Base-by-base conservation (phyloP, 2,888 invertebrate genomes). In the Hyppa rectilinea region DNA sequence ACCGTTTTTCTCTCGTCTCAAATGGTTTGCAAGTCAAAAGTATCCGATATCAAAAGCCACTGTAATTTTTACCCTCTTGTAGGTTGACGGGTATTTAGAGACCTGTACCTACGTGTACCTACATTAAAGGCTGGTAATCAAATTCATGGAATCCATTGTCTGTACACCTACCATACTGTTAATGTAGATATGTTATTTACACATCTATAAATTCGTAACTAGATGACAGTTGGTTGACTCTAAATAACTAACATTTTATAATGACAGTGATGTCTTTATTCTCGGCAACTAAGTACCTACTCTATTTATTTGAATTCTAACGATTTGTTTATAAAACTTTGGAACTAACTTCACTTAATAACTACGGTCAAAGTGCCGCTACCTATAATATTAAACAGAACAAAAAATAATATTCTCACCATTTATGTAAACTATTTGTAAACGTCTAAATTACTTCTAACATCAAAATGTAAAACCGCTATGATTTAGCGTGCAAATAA, bases 401-500 rank as follows among this genome's bases (percentile, higher is more conserved):
- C 34, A 68, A 50, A 53, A 58, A 26, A 55, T 12, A 14, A 26
- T 2, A 50, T 36, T 56, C 38, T 10, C 38, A 45, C 12, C 3
- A 34, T 50, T 50, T 26, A 34, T 29, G 14, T 36, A 12, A 34
- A 34, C 47, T 50, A 43, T 26, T 29, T 29, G 14, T 36, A 12
- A 34, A 34, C 47, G 53, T 52, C 29, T 53, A 49, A 64, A 58
- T 58, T 5, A 29, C 36, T 79, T 45, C 0, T 31, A 59, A 63
- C 36, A 43, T 53, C 50, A 55, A 43, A 61, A 38, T 12, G 47
- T n/a, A 43, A 31, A 34, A 17, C 55, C 40, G 62, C 29, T 52
- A 55, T 55, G 31, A 36, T 45, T 62, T 43, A 17, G 68, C 66
- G 68, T 69, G 70, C 63, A 56, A 63, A 67, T 75, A 69, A 75